Evolutionary conservation across 2,113 vertebrate species (phyloP).

Genomic region (Amia ocellicauda): DNA sequence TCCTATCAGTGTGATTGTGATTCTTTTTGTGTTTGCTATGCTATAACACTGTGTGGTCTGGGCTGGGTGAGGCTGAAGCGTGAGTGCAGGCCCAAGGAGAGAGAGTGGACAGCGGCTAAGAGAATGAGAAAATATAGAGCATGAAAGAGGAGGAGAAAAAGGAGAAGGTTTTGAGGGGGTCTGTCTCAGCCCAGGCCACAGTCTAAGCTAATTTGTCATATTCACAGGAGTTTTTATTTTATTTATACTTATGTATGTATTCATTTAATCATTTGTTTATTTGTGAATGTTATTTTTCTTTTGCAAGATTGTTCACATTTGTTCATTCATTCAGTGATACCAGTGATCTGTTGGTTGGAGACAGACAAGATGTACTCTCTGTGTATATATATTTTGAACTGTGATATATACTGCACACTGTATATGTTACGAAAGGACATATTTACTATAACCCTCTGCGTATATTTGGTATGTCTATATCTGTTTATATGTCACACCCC

Average conservation of each 20-base stretch:
- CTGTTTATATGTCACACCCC: no score
- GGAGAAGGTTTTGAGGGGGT: not conserved
- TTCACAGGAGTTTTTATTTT: not conserved
- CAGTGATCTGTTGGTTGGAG: no score
- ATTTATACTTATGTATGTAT: no score
- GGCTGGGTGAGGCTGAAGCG: not conserved
- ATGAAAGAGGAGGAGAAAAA: not conserved
- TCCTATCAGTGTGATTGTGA: not conserved
- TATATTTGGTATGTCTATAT: no score
- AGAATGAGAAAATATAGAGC: no score
- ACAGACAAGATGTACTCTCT: no score
- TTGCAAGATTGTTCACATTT: not conserved
- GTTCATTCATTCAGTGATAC: not conserved
- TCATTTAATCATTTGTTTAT: slow-evolving; percentile 7
- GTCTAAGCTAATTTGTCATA: not conserved
- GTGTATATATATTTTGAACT: no score
- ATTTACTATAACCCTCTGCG: no score
- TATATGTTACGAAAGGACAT: no score
- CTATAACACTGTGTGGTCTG: not conserved
- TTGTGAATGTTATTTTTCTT: not conserved
- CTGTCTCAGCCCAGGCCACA: not conserved
- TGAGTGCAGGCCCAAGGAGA: not conserved
- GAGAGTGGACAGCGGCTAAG: no score
- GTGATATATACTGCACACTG: no score
- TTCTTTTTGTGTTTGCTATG: not conserved